Conservation (phyloP, 2,888 invertebrate species). For the Trissonchulus latispiculum region DNA sequence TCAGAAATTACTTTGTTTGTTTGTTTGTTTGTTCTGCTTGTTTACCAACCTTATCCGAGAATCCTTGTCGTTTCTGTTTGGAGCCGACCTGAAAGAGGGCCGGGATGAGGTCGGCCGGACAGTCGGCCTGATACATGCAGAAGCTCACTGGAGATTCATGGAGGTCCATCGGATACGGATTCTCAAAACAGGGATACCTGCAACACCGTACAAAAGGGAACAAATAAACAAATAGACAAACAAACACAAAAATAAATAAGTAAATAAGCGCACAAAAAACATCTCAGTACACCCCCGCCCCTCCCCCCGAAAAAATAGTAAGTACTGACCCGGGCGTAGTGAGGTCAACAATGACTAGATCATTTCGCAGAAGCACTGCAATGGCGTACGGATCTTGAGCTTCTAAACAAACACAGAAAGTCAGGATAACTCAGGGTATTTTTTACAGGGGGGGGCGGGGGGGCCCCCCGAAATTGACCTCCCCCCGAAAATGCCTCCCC, state of each 20-base stretch:
- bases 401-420: conserved; percentile 55
- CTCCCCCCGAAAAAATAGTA: too few species aligned
- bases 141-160: conserved; percentile 97
- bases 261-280: too few species aligned
- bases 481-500: neutral
- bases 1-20: too few species aligned
- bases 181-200: conserved; percentile 90
- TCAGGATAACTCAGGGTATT: neutral
- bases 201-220: conserved; percentile 22
- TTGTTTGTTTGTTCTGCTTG: too few species aligned
- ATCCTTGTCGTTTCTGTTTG: conserved; percentile 55
- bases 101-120: conserved; percentile 92
- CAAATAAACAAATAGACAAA: too few species aligned
- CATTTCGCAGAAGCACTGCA: conserved; percentile 90
- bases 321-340: conserved; percentile 66
- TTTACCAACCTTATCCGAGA: conserved; percentile 34
- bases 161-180: conserved; percentile 98
- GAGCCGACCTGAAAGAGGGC: conserved; percentile 85
- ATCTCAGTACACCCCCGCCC: too few species aligned
- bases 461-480: neutral
- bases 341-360: conserved; percentile 93
- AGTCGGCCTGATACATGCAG: conserved; percentile 92
- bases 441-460: neutral
- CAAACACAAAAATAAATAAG: too few species aligned
- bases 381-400: conserved; percentile 96